These are phyloP conservation scores for Epsilonema sp. DNA, from an alignment of 2,888 invertebrate genomes.

Conservation along the genomic window DNA sequence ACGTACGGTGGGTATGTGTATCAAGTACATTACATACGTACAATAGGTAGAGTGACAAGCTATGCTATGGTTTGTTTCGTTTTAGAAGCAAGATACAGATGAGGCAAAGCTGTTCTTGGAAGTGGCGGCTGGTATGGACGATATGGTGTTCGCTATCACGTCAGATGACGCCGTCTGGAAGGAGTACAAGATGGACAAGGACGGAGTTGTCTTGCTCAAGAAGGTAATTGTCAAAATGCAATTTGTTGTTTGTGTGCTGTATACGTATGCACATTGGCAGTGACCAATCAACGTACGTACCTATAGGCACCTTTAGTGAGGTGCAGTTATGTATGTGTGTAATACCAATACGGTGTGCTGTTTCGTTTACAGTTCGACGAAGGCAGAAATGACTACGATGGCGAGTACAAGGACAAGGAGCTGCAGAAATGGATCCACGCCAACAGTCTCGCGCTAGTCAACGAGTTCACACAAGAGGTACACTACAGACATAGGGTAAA, in stretches of 20 bases:
- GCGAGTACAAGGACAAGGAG: constrained; percentile 7
- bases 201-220: not conserved
- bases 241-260: not conserved
- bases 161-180: constrained; percentile 51
- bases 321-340: not conserved
- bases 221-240: not conserved
- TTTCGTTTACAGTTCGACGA: constrained; percentile 15
- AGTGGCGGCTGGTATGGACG: constrained; percentile 57
- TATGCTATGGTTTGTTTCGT: too few species aligned
- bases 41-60: too few species aligned
- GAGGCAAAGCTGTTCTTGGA: constrained; percentile 59
- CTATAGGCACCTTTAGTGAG: too few species aligned
- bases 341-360: not conserved
- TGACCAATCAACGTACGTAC: too few species aligned
- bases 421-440: constrained; percentile 5
- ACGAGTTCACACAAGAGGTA: constrained; percentile 36
- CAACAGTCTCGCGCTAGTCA: constrained; percentile 11
- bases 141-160: constrained; percentile 63
- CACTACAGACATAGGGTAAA: too few species aligned
- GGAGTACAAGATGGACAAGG: constrained; percentile 35
- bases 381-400: constrained; percentile 19
- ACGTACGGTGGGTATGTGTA: too few species aligned
- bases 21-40: too few species aligned
- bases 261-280: not conserved
- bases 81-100: constrained; percentile 47